phyloP scores from a whole-genome alignment of 2,797 vertebrate genomes.

The Danio choprae region DNA sequence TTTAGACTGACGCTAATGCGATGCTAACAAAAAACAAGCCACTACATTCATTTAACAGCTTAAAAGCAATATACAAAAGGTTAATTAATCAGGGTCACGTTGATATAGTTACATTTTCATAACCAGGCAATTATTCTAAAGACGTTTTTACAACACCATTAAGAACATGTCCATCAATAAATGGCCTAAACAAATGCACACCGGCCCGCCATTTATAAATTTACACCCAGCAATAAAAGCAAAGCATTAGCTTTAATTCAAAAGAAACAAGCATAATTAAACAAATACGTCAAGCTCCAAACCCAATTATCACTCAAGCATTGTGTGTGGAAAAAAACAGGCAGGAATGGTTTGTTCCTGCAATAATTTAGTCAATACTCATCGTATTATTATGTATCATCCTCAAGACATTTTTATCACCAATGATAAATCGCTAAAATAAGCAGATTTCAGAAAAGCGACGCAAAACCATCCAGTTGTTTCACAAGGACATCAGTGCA shows the following conservation, averaged over 20 bases:
- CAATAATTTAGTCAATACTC: conserved; percentile 33
- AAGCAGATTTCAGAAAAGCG: background rate
- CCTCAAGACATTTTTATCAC: background rate
- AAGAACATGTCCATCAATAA: conserved; percentile 22
- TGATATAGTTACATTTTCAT: background rate
- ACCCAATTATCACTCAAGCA: conserved; percentile 36
- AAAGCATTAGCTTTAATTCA: conserved; percentile 26
- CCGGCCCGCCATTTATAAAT: background rate
- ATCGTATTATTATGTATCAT: conserved; percentile 2
- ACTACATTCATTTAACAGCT: background rate
- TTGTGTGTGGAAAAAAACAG: conserved; percentile 19
- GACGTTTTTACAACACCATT: conserved; percentile 20
- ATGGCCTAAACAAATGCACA: background rate
- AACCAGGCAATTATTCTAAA: conserved; percentile 21
- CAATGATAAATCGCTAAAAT: conserved; percentile 34
- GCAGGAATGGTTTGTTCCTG: conserved; percentile 1
- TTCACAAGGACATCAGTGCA: conserved; percentile 21
- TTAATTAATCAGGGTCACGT: conserved; percentile 27
- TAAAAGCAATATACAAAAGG: background rate
- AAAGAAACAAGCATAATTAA: conserved; percentile 13
- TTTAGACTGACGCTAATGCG: background rate
- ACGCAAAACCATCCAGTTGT: background rate
- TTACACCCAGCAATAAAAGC: background rate
- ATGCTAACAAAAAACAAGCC: background rate
- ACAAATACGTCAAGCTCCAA: conserved; percentile 31